These are phyloP conservation scores for Drosophila repleta DNA, from an alignment of 1,140 invertebrate species.

Conservation along the genomic window DNA sequence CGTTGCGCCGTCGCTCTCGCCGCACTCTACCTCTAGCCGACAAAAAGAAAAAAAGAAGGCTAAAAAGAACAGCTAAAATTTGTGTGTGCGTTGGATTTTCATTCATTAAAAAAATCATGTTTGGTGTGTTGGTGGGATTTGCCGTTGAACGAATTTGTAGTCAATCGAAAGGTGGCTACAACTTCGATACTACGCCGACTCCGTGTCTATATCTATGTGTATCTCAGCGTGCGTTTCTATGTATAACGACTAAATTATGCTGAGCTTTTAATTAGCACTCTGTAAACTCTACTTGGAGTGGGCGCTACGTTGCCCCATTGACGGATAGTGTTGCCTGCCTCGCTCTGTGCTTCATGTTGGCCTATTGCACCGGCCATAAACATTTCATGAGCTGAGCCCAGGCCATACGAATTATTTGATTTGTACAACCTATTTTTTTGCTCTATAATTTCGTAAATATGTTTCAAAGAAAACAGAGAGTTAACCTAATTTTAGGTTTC, in stretches of 20 bases:
- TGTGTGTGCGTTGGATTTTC: conserved; percentile 56
- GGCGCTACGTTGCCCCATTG: neutral
- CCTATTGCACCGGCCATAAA: neutral
- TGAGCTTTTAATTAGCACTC: conserved; percentile 62
- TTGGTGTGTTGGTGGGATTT: conserved; percentile 33
- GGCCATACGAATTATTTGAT: no score
- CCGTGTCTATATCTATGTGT: neutral
- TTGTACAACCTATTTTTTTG: no score
- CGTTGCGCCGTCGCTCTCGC: no score
- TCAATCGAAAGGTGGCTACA: conserved; percentile 19
- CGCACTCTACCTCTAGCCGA: neutral
- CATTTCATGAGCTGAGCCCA: neutral
- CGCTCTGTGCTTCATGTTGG: neutral
- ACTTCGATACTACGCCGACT: conserved; percentile 9
- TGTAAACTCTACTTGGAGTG: neutral
- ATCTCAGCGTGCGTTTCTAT: neutral
- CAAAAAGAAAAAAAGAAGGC: conserved; percentile 11
- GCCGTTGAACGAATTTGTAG: conserved; percentile 44
- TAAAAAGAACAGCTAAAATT: conserved; percentile 37
- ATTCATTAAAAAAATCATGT: conserved; percentile 64
- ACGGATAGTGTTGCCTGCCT: neutral
- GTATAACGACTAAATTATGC: conserved; percentile 65
- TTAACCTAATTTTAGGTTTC: no score
- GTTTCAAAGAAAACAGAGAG: no score
- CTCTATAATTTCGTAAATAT: no score